phyloP scores from a whole-genome alignment of 2,797 vertebrate species.

The Benthosema pterotum region DNA sequence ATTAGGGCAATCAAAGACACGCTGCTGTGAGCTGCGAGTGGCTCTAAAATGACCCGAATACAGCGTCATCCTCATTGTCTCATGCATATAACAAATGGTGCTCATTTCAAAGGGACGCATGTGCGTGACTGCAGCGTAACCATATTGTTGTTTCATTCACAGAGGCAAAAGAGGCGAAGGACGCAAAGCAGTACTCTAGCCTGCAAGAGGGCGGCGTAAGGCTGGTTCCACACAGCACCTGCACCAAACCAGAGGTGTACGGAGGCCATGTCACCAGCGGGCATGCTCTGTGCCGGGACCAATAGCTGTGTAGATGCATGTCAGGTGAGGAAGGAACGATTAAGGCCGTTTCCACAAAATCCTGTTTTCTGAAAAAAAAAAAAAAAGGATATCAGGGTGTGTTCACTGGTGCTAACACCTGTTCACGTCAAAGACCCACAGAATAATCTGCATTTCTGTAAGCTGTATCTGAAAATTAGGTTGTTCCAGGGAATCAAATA shows the following conservation, averaged over 20 bases:
- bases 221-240: constrained; percentile 81
- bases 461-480: no score
- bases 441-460: no score
- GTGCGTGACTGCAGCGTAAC: no score
- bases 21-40: no score
- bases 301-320: constrained; percentile 85
- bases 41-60: no score
- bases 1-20: not conserved
- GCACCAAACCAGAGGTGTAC: constrained; percentile 87
- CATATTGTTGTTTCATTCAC: constrained; percentile 47
- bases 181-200: constrained; percentile 84
- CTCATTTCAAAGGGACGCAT: no score
- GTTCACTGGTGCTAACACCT: no score
- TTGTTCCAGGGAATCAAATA: no score
- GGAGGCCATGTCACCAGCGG: constrained; percentile 86
- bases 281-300: constrained; percentile 92
- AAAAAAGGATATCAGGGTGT: no score
- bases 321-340: constrained; percentile 82
- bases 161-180: constrained; percentile 78
- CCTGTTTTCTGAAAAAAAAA: no score
- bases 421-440: no score
- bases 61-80: not conserved
- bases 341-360: no score
- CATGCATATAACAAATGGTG: not conserved
- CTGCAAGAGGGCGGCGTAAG: constrained; percentile 86